These are phyloP conservation scores for Arnoldichthys spilopterus DNA, from an alignment of 2,797 vertebrate genomes.

Conservation along the genomic window DNA sequence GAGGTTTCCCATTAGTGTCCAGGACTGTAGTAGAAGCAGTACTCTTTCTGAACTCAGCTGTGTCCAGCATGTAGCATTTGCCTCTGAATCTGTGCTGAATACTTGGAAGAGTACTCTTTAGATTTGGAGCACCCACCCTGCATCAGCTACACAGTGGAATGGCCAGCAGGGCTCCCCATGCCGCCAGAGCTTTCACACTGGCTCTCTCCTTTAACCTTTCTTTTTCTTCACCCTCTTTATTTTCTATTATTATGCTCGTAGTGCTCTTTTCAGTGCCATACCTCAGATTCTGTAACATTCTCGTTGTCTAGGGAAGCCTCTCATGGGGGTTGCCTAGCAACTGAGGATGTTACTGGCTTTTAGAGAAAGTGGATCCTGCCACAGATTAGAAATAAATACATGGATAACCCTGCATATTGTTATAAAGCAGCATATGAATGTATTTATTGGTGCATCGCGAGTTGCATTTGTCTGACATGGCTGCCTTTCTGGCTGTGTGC, in stretches of 20 bases:
- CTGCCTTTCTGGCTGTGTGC: conserved; percentile 26
- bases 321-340: conserved; percentile 74
- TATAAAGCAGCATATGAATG: conserved; percentile 58
- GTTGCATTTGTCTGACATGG: conserved; percentile 7
- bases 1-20: conserved; percentile 5
- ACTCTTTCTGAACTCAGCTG: neutral
- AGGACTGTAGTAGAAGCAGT: neutral
- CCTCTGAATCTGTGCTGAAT: neutral
- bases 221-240: conserved; percentile 57
- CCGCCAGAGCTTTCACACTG: conserved; percentile 57
- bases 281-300: conserved; percentile 74
- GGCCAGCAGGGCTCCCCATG: conserved; percentile 43
- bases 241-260: conserved; percentile 44
- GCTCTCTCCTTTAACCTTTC: conserved; percentile 67
- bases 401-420: conserved; percentile 59
- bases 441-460: conserved; percentile 58
- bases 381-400: conserved; percentile 65
- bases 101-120: neutral
- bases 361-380: conserved; percentile 62
- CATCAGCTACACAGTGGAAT: conserved; percentile 47
- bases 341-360: conserved; percentile 74
- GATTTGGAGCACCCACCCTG: conserved; percentile 35
- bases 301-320: conserved; percentile 69
- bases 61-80: neutral
- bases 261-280: conserved; percentile 65